These are phyloP conservation scores for Sericinus montela DNA, from an alignment of 2,888 invertebrate genomes.

Conservation along the genomic window DNA sequence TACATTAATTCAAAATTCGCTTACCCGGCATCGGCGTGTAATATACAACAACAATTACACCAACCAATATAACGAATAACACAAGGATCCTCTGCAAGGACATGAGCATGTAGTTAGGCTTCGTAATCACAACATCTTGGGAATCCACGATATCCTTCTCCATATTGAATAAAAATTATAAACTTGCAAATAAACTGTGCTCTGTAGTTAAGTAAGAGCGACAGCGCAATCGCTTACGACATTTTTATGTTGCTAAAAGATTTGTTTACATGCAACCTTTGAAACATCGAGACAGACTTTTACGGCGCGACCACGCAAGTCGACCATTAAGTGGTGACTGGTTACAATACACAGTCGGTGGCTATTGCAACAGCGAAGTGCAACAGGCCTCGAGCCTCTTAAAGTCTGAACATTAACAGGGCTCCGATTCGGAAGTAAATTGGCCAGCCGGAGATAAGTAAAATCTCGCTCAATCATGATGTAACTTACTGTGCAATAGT, in stretches of 20 bases:
- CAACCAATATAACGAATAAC: slow-evolving; percentile 81
- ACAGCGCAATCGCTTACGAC: slow-evolving; percentile 25
- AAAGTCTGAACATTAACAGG: slow-evolving; percentile 24
- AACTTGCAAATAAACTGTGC: not conserved
- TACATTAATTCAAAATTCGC: slow-evolving; percentile 4
- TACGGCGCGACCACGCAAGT: slow-evolving; percentile 58
- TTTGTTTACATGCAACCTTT: slow-evolving; percentile 14
- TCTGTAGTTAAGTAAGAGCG: slow-evolving; percentile 4
- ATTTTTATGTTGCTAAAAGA: slow-evolving; percentile 25
- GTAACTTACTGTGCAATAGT: slow-evolving; percentile 51
- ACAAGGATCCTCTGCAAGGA: slow-evolving; percentile 83
- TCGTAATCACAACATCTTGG: slow-evolving; percentile 42
- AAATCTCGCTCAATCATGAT: slow-evolving; percentile 56
- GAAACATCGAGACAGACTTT: slow-evolving; percentile 21
- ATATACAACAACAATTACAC: slow-evolving; percentile 84
- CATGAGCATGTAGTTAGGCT: slow-evolving; percentile 77
- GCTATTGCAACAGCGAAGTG: slow-evolving; percentile 31
- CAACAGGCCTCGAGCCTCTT: slow-evolving; percentile 20
- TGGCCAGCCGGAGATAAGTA: slow-evolving; percentile 34
- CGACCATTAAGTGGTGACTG: slow-evolving; percentile 65
- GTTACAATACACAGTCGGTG: slow-evolving; percentile 30
- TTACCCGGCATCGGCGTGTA: slow-evolving; percentile 86
- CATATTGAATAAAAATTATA: slow-evolving; percentile 29
- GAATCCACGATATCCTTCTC: slow-evolving; percentile 45
- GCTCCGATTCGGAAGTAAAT: slow-evolving; percentile 63